Evolutionary conservation across 2,888 invertebrate genomes (phyloP).

Genomic region (Cloeon dipterum): DNA sequence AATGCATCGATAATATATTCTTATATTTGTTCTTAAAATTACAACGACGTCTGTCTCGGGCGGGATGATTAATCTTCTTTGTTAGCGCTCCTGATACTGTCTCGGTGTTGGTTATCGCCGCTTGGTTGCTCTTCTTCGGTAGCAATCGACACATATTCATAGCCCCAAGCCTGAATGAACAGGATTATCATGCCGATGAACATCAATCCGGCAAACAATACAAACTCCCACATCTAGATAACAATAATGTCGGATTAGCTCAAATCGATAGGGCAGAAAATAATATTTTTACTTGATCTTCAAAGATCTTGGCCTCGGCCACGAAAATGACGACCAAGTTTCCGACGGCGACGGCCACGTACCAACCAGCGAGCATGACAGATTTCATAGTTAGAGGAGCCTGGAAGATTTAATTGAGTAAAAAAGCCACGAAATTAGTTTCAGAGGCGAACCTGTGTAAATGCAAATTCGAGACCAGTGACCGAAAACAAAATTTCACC

Average conservation of each 20-base stretch:
- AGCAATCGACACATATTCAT: conserved; percentile 14
- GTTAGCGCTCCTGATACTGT: background rate
- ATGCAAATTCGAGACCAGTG: conserved; percentile 88
- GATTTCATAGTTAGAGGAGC: conserved; percentile 30
- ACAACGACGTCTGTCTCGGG: too few species aligned
- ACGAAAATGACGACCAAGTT: conserved; percentile 30
- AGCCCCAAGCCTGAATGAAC: conserved; percentile 21
- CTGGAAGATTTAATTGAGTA: conserved; percentile 9
- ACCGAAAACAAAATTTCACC: conserved; percentile 93
- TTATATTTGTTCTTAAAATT: too few species aligned
- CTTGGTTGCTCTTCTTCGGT: conserved; percentile 1
- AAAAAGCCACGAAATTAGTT: background rate
- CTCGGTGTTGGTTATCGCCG: background rate
- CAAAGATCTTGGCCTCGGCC: conserved; percentile 18
- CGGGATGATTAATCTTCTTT: too few species aligned
- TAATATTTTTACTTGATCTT: conserved; percentile 16
- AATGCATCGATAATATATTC: too few species aligned
- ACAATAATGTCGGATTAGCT: background rate
- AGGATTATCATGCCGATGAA: conserved; percentile 22
- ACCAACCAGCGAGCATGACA: conserved; percentile 30
- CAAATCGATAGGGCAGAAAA: background rate
- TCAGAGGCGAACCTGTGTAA: conserved; percentile 36
- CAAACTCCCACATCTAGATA: conserved; percentile 23
- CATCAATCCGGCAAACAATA: conserved; percentile 26
- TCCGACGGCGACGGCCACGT: conserved; percentile 28